Evolutionary conservation across 2,888 invertebrate species (phyloP).

Genomic region (Mayetiola destructor): DNA sequence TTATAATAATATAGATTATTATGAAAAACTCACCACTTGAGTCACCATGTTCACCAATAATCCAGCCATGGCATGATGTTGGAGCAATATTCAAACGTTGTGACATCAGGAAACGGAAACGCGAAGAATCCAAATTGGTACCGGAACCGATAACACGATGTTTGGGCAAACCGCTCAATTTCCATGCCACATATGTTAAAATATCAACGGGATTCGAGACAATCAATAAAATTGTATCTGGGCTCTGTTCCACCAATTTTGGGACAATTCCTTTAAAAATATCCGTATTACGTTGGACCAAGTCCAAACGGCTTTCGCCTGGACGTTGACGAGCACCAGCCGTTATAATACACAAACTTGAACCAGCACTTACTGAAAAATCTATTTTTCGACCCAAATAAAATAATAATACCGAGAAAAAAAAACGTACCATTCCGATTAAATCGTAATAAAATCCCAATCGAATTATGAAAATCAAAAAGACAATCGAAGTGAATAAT

Average conservation of each 20-base stretch:
- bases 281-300: conserved; percentile 83
- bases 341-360: conserved; percentile 74
- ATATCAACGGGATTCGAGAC: conserved; percentile 91
- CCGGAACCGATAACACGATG: conserved; percentile 83
- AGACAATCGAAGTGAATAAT: background rate
- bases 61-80: conserved; percentile 78
- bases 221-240: conserved; percentile 68
- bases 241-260: conserved; percentile 50
- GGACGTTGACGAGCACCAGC: conserved; percentile 84
- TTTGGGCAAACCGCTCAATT: conserved; percentile 75
- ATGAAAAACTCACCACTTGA: conserved; percentile 49
- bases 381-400: conserved; percentile 36
- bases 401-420: background rate
- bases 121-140: conserved; percentile 81
- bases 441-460: background rate
- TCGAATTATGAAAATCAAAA: background rate
- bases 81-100: conserved; percentile 68
- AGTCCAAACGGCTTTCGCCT: conserved; percentile 71
- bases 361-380: conserved; percentile 61
- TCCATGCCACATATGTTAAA: conserved; percentile 89
- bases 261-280: conserved; percentile 79
- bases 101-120: conserved; percentile 78
- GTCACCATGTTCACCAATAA: conserved; percentile 91
- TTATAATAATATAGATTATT: background rate
- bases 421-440: background rate